Base-by-base conservation (phyloP, 2,888 invertebrate genomes). In the Aphrophora alni region DNA sequence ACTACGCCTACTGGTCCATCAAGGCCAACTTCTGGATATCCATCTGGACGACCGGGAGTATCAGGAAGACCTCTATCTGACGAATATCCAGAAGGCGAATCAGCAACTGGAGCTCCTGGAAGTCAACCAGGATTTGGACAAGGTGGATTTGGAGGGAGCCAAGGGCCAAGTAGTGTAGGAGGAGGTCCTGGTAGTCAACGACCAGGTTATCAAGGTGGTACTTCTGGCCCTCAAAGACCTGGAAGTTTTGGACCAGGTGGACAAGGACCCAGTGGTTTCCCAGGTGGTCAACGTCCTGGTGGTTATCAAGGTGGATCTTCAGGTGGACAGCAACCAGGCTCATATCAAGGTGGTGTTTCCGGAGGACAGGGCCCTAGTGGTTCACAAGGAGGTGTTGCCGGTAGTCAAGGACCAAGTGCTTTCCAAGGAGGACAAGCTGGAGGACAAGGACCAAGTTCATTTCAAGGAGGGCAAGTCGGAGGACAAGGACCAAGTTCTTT, bases 21-120 rank as follows among this genome's bases (percentile, higher is more conserved):
- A 33, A 70, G 72, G 38, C 68, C 84, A 82, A 83, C 87, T 10
- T 82, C 83, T 68, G 87, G 87, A 70, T 86, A 87, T 68, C 86
- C 88, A 7, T 85, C 85, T 38, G 87, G 87, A 14, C 26, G 21
- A n/a, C 76, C 76, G 28, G 76, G 76, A 17, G 25, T 38, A 38
- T 24, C 38, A 33, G 77, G 78, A 71, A 75, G 78, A 68, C 28
- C 59, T 12, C 80, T 80, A 28, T 25, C 82, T 73, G 82, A 82
- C 38, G 85, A 85, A 80, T 84, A 83, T 75, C 86, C 84, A 51
- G 80, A 85, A 24, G 82, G 83, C 26, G 75, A 78, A 26, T 78
- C 77, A 59, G 71, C 75, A 68, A 81, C 83, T 72, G 82, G 83
- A 70, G 82, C 83, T 38, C 82, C 83, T 21, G 78, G 78, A 51